Evolutionary conservation across 2,797 vertebrate genomes (phyloP).

Genomic region (Fistularia commersonii): DNA sequence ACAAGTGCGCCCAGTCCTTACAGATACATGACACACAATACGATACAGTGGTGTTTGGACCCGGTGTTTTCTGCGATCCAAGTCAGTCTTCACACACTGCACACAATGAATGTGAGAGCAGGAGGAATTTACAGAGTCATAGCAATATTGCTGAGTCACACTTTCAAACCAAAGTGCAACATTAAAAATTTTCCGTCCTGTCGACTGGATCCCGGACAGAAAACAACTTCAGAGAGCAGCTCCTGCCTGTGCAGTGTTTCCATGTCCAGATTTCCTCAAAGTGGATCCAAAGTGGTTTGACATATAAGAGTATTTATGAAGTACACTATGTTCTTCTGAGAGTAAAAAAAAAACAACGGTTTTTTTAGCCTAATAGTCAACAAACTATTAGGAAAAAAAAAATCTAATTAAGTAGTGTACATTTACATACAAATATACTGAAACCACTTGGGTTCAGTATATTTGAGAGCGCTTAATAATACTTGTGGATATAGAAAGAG

Average conservation of each 20-base stretch:
- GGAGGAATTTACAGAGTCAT: constrained; percentile 58
- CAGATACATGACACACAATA: constrained; percentile 56
- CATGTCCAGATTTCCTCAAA: constrained; percentile 12
- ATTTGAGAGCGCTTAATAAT: no score
- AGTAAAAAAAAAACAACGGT: constrained; percentile 37
- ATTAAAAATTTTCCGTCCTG: constrained; percentile 1
- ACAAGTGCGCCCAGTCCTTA: constrained; percentile 51
- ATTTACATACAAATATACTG: no score
- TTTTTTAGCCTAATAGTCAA: neutral
- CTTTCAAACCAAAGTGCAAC: constrained; percentile 70
- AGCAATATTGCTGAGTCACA: constrained; percentile 56
- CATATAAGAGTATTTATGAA: constrained; percentile 20
- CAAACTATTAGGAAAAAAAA: constrained; percentile 7
- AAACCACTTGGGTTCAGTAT: no score
- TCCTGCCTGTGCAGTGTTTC: no score
- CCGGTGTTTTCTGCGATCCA: constrained; percentile 4
- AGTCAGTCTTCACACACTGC: constrained; percentile 29
- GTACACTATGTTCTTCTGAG: constrained; percentile 39
- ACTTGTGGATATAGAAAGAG: no score
- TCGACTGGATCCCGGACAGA: no score
- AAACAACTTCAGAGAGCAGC: no score
- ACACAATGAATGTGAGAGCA: constrained; percentile 46
- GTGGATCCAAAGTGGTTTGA: constrained; percentile 25
- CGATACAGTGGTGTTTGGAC: constrained; percentile 29
- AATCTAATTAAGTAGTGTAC: neutral